phyloP scores from a whole-genome alignment of 1,140 invertebrate species.

The Stenopsyche tienmushanensis region DNA sequence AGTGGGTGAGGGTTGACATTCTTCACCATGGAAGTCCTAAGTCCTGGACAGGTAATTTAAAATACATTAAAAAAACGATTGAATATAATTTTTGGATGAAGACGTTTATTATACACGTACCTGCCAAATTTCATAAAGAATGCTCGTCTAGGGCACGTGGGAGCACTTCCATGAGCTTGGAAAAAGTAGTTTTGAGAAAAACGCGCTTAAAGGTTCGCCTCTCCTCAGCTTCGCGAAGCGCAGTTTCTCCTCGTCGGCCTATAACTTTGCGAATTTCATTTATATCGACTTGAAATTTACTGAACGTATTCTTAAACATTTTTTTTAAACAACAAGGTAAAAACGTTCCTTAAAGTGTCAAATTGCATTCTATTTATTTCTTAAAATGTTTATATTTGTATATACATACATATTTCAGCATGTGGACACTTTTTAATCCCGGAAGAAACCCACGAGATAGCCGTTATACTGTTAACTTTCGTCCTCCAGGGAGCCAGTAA shows the following conservation, averaged over 20 bases:
- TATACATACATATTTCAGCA: constrained; percentile 42
- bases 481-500: constrained; percentile 24
- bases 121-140: too few species aligned
- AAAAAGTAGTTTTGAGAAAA: too few species aligned
- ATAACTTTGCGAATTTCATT: not conserved
- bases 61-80: not conserved
- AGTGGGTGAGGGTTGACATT: too few species aligned
- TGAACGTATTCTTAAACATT: not conserved
- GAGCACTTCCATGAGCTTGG: too few species aligned
- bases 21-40: too few species aligned
- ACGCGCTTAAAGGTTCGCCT: too few species aligned
- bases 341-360: not conserved
- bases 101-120: too few species aligned
- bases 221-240: too few species aligned
- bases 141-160: too few species aligned
- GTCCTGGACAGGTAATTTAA: too few species aligned
- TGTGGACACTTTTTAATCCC: constrained; percentile 45
- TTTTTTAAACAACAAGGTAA: not conserved
- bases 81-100: not conserved
- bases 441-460: constrained; percentile 34
- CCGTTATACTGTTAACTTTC: constrained; percentile 28
- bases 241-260: too few species aligned
- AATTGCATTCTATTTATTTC: not conserved
- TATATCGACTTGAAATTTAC: not conserved
- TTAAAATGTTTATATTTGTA: not conserved